These are phyloP conservation scores for Acanthiza pusilla DNA, from an alignment of 2,797 vertebrate genomes.

Conservation along the genomic window DNA sequence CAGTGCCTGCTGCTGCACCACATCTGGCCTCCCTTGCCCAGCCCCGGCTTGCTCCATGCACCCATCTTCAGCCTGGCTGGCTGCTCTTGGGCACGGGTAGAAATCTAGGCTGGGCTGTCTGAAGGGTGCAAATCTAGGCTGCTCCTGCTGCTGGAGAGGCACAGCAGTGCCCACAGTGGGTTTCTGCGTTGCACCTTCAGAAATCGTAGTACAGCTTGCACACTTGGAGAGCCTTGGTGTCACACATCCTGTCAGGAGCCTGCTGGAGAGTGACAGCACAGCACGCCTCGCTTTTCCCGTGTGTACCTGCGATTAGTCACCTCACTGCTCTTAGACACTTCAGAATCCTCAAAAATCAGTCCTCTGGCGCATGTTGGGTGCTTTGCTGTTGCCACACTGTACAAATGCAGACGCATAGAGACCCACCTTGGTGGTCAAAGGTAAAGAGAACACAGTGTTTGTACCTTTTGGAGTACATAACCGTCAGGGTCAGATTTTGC, in stretches of 20 bases:
- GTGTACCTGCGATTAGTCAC: neutral
- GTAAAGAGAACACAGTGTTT: neutral
- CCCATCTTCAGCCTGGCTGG: neutral
- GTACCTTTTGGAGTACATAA: neutral
- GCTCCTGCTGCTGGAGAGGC: neutral
- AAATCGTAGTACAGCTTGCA: neutral
- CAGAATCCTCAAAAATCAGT: neutral
- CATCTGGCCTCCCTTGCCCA: accelerated
- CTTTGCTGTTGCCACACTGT: neutral
- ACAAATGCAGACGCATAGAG: neutral
- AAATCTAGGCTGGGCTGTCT: neutral
- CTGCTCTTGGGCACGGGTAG: neutral
- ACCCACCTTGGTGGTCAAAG: neutral
- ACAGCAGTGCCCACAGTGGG: neutral
- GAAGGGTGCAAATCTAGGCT: neutral
- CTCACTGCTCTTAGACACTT: neutral
- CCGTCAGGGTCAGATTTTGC: neutral
- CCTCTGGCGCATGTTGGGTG: neutral
- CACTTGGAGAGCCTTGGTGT: neutral
- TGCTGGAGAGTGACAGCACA: accelerated
- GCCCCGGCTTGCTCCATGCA: accelerated
- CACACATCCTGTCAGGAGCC: neutral
- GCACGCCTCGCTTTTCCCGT: accelerated
- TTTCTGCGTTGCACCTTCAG: neutral
- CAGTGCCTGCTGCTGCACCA: neutral